Evolutionary conservation across 2,888 invertebrate species (phyloP).

Genomic region (Bunonema sp.): DNA sequence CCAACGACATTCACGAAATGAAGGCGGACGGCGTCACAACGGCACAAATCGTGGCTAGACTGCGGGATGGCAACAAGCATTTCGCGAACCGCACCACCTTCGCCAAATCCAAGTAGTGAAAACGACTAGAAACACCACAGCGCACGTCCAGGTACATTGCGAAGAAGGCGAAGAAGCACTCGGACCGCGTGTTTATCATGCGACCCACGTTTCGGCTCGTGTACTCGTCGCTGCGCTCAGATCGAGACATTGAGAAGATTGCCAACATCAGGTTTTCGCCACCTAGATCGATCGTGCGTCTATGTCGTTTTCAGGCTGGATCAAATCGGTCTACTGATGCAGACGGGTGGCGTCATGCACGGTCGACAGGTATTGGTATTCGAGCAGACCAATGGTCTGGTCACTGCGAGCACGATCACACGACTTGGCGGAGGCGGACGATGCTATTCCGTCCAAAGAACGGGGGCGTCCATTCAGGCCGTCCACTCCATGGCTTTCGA

Average conservation of each 20-base stretch:
- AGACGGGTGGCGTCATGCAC: slow-evolving; percentile 64
- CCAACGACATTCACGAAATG: slow-evolving; percentile 21
- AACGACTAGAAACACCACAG: too few species aligned
- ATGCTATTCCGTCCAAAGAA: slow-evolving; percentile 46
- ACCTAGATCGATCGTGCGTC: too few species aligned
- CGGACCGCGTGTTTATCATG: slow-evolving; percentile 56
- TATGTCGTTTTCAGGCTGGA: slow-evolving; percentile 65
- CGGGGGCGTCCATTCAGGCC: too few species aligned
- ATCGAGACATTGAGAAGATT: too few species aligned
- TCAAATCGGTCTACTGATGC: slow-evolving; percentile 71
- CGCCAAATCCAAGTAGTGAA: slow-evolving; percentile 29
- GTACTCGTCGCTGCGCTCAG: slow-evolving; percentile 5
- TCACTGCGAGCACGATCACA: slow-evolving; percentile 68
- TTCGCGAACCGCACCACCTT: slow-evolving; percentile 23
- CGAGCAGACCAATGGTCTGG: slow-evolving; percentile 71
- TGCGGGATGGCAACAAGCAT: slow-evolving; percentile 26
- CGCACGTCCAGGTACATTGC: slow-evolving; percentile 56
- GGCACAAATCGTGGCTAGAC: slow-evolving; percentile 16
- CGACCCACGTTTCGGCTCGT: background rate
- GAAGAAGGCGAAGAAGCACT: slow-evolving; percentile 85
- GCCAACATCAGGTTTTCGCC: too few species aligned
- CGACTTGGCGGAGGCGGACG: slow-evolving; percentile 55
- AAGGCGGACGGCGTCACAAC: slow-evolving; percentile 17
- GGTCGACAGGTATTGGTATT: slow-evolving; percentile 56
- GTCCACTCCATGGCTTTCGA: too few species aligned